Base-by-base conservation (phyloP, 2,888 invertebrate species). In the Apamea sordens region DNA sequence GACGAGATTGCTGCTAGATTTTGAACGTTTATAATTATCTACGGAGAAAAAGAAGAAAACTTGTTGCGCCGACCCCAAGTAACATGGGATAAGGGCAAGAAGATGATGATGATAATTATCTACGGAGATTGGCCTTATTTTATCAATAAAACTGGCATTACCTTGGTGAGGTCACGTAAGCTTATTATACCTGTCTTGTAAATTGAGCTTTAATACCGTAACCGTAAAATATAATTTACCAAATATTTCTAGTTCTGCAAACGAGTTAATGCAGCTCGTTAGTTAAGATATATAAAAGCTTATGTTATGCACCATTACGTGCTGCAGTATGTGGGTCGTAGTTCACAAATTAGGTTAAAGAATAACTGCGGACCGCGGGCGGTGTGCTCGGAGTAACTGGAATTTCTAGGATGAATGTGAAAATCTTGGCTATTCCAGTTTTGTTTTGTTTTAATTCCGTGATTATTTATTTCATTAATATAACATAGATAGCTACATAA, bases 261-360 rank as follows among this genome's bases (percentile, higher is more conserved):
- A 67, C 5, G n/a, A 67, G 18, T 21, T 28, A 24, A 76, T 44
- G n/a, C 21, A 59, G 28, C 47, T 41, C 18, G 7, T 50, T 53
- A 21, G 36, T 15, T 47, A 36, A 28, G 24, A 56, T 47, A 47
- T 47, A 47, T 64, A 47, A 36, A 72, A 81, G 28, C 36, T 61
- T 32, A 44, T 53, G 8, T 8, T 28, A 56, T 44, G 36, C 47
- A 13, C 13, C 41, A 79, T 73, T 65, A 47, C 24, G 6, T 32
- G 47, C 36, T 56, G 56, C 74, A 59, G 73, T 53, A 75, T 63
- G 24, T 68, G 21, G 80, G 82, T n/a, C 68, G 53, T 36, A 28
- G 47, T 10, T n/a, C 11, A 3, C 28, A 63, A 80, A 80, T 82
- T 82, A 61, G 82, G 80, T 80, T 80, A 80, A 11, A 24, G 32